Evolutionary conservation across 2,888 invertebrate species (phyloP), one percentile per base, ranked within the genome.

Genomic region (Chesias legatella): DNA sequence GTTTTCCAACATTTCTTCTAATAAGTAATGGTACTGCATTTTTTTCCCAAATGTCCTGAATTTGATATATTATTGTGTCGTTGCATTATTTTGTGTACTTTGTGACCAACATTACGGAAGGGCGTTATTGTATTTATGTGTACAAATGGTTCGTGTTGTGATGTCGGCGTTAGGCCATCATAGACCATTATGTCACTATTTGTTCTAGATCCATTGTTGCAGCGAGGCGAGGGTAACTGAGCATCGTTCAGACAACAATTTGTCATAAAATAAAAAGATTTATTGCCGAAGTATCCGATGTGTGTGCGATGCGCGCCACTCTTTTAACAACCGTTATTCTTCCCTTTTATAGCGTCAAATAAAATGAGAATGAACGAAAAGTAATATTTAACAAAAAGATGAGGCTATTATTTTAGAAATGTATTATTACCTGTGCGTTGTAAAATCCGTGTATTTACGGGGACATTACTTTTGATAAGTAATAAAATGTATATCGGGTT

Each of bases 261-360:
- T 88, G 86, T 88, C 86, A 88, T 86, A 85, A 86, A 88, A 85
- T 83, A 82, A 79, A 85, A 78, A 86, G 85, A 88, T 88, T 86
- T 86, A 86, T 86, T 66, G 73, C 68, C 60, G 52, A 43, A 61
- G 48, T 62, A 64, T 60, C 66, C 65, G 57, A 69, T 66, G 74
- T 70, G 73, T 71, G 74, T 68, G 73, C 75, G 73, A 75, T 72
- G 68, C 69, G 66, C 64, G 67, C 62, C 65, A 74, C 79, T 80
- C 75, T 77, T 69, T 76, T 80, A 79, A 74, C 75, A 77, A 68
- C 80, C 80, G 79, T 83, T 81, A 84, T 73, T 73, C 75, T 74
- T 76, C 73, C 78, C 79, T 81, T 85, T 86, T 85, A 85, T 81
- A 70, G 75, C 76, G 59, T 69, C 76, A 72, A 82, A 85, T 84